Percentiles rank a stretch among this genome's conserved stretches.
These are phyloP conservation scores for Spheniscus humboldti DNA, from an alignment of 2,797 vertebrate species.

Conservation along the genomic window DNA sequence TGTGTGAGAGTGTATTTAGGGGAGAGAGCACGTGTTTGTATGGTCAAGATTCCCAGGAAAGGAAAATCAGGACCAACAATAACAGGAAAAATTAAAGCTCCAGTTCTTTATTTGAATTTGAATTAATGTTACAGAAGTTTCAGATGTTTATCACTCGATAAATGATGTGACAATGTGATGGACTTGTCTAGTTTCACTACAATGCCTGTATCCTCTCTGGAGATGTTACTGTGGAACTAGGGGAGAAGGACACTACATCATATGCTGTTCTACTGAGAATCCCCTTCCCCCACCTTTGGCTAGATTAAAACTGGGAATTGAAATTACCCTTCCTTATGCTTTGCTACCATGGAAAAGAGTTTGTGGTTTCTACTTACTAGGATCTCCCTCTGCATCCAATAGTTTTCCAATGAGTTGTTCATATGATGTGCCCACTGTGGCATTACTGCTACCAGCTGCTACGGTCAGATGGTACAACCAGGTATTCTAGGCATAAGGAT, in stretches of 20 bases:
- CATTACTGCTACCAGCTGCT: slow-evolving; percentile 81
- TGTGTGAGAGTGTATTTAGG: not conserved
- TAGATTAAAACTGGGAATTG: not conserved
- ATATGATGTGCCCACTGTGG: slow-evolving; percentile 87
- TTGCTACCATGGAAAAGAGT: not conserved
- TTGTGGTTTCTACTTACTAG: slow-evolving; percentile 76
- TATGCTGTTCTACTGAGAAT: not conserved
- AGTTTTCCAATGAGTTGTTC: slow-evolving; percentile 91
- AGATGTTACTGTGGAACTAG: not conserved
- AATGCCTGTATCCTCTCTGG: not conserved
- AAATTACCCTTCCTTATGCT: not conserved
- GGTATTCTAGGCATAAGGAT: slow-evolving; percentile 77
- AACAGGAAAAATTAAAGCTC: not conserved
- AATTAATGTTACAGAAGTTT: not conserved
- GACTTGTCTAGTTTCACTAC: not conserved
- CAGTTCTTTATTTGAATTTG: not conserved
- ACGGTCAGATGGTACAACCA: slow-evolving; percentile 94
- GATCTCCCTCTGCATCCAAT: slow-evolving; percentile 85
- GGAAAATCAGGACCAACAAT: not conserved
- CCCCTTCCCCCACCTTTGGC: not conserved
- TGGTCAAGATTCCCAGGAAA: not conserved
- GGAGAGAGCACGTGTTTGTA: not conserved
- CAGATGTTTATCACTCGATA: not conserved
- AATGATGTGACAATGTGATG: not conserved
- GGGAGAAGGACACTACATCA: not conserved